Base-by-base conservation (phyloP, 2,113 vertebrate genomes). In the Chaetura pelagica region DNA sequence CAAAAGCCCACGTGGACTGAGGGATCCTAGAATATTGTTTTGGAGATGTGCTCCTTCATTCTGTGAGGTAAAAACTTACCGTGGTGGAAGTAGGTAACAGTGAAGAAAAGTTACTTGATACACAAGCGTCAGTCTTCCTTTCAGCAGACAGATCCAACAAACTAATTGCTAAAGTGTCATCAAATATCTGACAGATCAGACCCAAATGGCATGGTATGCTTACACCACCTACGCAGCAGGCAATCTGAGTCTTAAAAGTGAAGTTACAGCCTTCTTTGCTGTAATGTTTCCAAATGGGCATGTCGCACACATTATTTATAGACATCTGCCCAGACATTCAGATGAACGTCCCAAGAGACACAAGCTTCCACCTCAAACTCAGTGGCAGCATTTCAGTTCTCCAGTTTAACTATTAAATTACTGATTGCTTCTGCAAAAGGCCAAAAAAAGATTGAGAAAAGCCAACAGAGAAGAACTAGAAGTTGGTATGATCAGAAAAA, bases 1-100 rank as follows among this genome's bases (percentile, higher is more conserved):
- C 20, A 69, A 69, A 88, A 84, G 13, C 20, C 29, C n/a, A 22
- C 0, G 0, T 7, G 3, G 1, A 1, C 22, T 11, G 8, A 58
- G 32, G 32, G 69, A 94, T 58, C 17, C 23, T 44, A 10, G 51
- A 90, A 46, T 6, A 66, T 20, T 29, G 0, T 54, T 58, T 34
- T 51, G 18, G 67, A 74, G 8, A 73, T 1, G 1, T 12, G 12
- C 48, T 87, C 6, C 1, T 2, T 48, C 0, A 19, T 63, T 86
- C 83, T 30, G 8, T 42, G 23, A 93, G 51, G n/a, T 26, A 63
- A 71, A 90, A 93, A 9, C 49, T 72, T 44, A 46, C 38, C 0
- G 0, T 11, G 10, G 17, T 34, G n/a, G 34, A 92, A 90, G 42
- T 9, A 51, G 14, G 21, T 15, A 69, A 62, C 0, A 2, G 51